Base-by-base conservation (phyloP, 2,888 invertebrate genomes). In the Leptura quadrifasciata region DNA sequence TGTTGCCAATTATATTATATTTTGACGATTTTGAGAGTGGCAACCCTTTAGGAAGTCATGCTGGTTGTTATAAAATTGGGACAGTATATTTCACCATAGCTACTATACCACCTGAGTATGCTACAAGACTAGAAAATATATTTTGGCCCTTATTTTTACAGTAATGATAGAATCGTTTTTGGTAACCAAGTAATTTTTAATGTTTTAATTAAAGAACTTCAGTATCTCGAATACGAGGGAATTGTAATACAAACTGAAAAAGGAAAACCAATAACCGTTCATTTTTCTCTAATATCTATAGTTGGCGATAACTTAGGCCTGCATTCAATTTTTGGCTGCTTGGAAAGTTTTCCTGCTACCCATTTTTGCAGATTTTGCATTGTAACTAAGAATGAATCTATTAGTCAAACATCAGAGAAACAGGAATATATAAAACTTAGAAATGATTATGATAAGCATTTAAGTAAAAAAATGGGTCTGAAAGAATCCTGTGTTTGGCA, bases 401-500 rank as follows among this genome's bases (percentile, higher is more conserved):
- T 10, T 39, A 10, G 6, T 39, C 10, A 9, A 10, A 39, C 35
- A 9, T 10, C 9, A 9, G 35, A 39, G 10, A 39, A 39, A 10
- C 6, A 9, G 10, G 1, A 39, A 9, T 9, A 39, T 10, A 39
- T 39, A 39, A 39, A 10, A 39, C 10, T 10, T 1, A 39, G 10
- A 39, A 10, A 39, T 10, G 10, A 10, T 39, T 39, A 39, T 10
- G 35, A 39, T 9, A 39, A 8, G 9, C 35, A 39, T 39, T 39
- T 39, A 39, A 39, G 6, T 39, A 39, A 39, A 1, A 39, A 39
- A 39, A 5, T 39, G 10, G 78, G 78, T 10, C 12, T 75, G 18
- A 77, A 79, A 55, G 75, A 79, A 63, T 12, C 8, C 20, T 75
- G 75, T 31, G 17, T 72, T 1, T 77, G 72, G 72, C 71, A 79